These are phyloP conservation scores for Ecliptopera silaceata DNA, from an alignment of 2,888 invertebrate species.

Conservation along the genomic window DNA sequence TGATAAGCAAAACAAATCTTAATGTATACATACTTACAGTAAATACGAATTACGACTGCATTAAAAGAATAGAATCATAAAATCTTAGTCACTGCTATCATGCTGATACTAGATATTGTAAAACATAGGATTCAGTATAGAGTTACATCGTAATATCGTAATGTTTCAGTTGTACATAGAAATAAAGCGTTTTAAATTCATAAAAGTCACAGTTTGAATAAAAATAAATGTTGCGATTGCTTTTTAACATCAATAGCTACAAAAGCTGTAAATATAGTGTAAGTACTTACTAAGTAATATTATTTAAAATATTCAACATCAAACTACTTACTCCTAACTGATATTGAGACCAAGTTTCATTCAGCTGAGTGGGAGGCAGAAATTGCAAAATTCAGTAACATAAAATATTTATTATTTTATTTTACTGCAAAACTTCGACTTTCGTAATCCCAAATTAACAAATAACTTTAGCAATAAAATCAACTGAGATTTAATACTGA, in stretches of 20 bases:
- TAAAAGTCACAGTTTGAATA: too few species aligned
- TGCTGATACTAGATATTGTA: too few species aligned
- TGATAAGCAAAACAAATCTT: slow-evolving; percentile 10
- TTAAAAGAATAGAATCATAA: neutral
- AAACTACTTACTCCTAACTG: slow-evolving; percentile 7
- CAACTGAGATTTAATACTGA: neutral
- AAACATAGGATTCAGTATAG: too few species aligned
- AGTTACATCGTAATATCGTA: too few species aligned
- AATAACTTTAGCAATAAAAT: neutral
- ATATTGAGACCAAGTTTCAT: slow-evolving; percentile 13
- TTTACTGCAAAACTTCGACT: neutral
- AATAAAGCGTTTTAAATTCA: too few species aligned
- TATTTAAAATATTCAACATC: neutral
- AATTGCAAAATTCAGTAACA: neutral
- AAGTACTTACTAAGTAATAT: neutral
- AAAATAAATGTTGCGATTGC: too few species aligned
- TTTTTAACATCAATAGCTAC: too few species aligned
- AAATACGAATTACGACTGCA: too few species aligned
- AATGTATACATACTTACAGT: neutral
- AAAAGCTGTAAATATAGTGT: too few species aligned
- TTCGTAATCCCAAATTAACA: neutral
- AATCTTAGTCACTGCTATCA: slow-evolving; percentile 9
- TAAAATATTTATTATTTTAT: neutral
- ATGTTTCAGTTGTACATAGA: too few species aligned
- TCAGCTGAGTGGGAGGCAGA: slow-evolving; percentile 4